Conservation (phyloP, 2,888 invertebrate genomes). For the Gnatocerus cornutus region DNA sequence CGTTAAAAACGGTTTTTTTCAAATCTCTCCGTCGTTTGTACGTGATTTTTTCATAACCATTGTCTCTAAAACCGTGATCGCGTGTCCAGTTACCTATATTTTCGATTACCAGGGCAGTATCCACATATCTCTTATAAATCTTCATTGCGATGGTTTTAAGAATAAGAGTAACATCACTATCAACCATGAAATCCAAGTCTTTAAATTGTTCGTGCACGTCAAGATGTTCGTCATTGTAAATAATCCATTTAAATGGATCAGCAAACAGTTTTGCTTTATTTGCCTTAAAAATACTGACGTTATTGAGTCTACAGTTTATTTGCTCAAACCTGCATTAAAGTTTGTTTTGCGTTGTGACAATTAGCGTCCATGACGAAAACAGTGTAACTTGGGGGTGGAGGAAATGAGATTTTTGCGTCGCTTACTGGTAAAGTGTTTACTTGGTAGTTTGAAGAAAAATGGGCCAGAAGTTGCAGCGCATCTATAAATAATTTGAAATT, state of each 20-base stretch:
- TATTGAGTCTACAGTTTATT: no score
- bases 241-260: slow-evolving; percentile 74
- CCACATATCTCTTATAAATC: slow-evolving; percentile 58
- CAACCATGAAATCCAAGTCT: slow-evolving; percentile 67
- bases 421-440: slow-evolving; percentile 48
- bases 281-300: slow-evolving; percentile 61
- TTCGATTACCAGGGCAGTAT: slow-evolving; percentile 57
- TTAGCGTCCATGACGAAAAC: slow-evolving; percentile 69
- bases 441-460: slow-evolving; percentile 31
- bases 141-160: slow-evolving; percentile 56
- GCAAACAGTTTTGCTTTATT: slow-evolving; percentile 71
- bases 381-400: slow-evolving; percentile 62
- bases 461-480: not conserved
- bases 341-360: slow-evolving; percentile 64
- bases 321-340: slow-evolving; percentile 59
- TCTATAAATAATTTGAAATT: no score
- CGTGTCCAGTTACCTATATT: slow-evolving; percentile 60
- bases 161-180: slow-evolving; percentile 73
- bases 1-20: slow-evolving; percentile 70
- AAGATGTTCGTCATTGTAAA: slow-evolving; percentile 59
- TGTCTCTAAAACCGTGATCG: slow-evolving; percentile 47
- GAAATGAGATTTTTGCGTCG: slow-evolving; percentile 45
- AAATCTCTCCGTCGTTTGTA: slow-evolving; percentile 72
- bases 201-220: slow-evolving; percentile 48
- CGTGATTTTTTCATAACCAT: slow-evolving; percentile 52